These are phyloP conservation scores for Takifugu ocellatus DNA, from an alignment of 2,797 vertebrate genomes.

Conservation along the genomic window DNA sequence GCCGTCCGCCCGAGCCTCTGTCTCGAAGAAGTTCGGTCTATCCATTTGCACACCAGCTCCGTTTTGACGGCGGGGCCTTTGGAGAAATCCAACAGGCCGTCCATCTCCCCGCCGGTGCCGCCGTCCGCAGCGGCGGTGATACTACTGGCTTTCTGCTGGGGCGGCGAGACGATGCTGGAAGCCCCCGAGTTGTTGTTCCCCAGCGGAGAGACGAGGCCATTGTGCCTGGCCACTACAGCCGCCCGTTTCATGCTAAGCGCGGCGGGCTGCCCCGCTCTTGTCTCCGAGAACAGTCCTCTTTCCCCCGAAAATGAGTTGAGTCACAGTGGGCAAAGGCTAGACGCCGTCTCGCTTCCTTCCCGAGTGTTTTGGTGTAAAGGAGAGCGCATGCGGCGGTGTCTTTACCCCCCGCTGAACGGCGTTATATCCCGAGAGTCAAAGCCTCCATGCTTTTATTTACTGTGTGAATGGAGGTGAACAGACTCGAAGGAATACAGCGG, in stretches of 20 bases:
- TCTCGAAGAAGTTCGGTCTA: slow-evolving; percentile 74
- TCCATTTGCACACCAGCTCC: slow-evolving; percentile 96
- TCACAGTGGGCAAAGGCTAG: slow-evolving; percentile 21
- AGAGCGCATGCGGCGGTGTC: slow-evolving; percentile 64
- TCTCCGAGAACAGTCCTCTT: slow-evolving; percentile 5
- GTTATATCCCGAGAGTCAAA: slow-evolving; percentile 61
- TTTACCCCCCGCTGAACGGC: slow-evolving; percentile 63
- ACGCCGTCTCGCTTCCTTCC: slow-evolving; percentile 33
- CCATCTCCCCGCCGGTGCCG: slow-evolving; percentile 38
- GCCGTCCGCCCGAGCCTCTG: slow-evolving; percentile 67
- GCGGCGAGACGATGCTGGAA: slow-evolving; percentile 65
- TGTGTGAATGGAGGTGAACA: slow-evolving; percentile 68
- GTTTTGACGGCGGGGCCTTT: slow-evolving; percentile 86
- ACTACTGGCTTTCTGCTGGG: slow-evolving; percentile 33
- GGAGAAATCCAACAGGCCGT: slow-evolving; percentile 66
- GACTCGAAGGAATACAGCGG: slow-evolving; percentile 56
- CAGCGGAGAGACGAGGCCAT: slow-evolving; percentile 77
- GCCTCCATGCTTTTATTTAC: slow-evolving; percentile 71
- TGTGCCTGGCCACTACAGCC: slow-evolving; percentile 70
- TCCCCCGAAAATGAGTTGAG: slow-evolving; percentile 31
- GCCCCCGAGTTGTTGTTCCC: slow-evolving; percentile 77
- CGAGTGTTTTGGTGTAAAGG: slow-evolving; percentile 33
- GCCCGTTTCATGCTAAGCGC: slow-evolving; percentile 69
- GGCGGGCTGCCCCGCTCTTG: slow-evolving; percentile 59
- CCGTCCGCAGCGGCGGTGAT: slow-evolving; percentile 30